phyloP scores from a whole-genome alignment of 1,140 invertebrate species.

The Halotydeus destructor region DNA sequence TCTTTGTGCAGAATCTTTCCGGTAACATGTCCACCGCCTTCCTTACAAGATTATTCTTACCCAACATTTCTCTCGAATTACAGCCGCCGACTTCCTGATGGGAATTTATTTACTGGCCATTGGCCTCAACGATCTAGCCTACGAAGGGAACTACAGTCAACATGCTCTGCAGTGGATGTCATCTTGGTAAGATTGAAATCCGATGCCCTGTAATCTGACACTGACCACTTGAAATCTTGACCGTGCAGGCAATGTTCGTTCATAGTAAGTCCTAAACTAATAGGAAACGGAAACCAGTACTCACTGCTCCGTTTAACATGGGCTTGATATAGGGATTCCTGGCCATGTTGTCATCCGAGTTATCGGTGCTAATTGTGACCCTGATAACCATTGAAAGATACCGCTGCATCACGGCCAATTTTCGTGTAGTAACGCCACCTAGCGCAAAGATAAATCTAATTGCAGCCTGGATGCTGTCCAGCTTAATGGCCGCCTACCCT shows the following conservation, averaged over 20 bases:
- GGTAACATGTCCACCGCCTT: too few species aligned
- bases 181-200: too few species aligned
- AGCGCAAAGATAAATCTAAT: too few species aligned
- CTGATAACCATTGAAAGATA: constrained; percentile 53
- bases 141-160: constrained; percentile 38
- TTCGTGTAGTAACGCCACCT: constrained; percentile 12
- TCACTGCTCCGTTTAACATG: too few species aligned
- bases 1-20: constrained; percentile 48
- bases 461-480: constrained; percentile 13
- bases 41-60: too few species aligned
- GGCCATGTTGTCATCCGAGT: constrained; percentile 45
- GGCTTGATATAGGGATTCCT: constrained; percentile 39
- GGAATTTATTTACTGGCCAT: constrained; percentile 49
- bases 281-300: too few species aligned
- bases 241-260: too few species aligned
- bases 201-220: too few species aligned
- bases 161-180: constrained; percentile 41
- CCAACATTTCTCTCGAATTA: too few species aligned
- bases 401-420: constrained; percentile 16
- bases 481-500: constrained; percentile 16
- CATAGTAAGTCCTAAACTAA: too few species aligned
- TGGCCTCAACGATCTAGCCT: constrained; percentile 39
- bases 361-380: constrained; percentile 46
- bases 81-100: constrained; percentile 52
- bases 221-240: too few species aligned